These are phyloP conservation scores for Brachypteracias leptosomus DNA, from an alignment of 2,113 vertebrate species.

Conservation along the genomic window DNA sequence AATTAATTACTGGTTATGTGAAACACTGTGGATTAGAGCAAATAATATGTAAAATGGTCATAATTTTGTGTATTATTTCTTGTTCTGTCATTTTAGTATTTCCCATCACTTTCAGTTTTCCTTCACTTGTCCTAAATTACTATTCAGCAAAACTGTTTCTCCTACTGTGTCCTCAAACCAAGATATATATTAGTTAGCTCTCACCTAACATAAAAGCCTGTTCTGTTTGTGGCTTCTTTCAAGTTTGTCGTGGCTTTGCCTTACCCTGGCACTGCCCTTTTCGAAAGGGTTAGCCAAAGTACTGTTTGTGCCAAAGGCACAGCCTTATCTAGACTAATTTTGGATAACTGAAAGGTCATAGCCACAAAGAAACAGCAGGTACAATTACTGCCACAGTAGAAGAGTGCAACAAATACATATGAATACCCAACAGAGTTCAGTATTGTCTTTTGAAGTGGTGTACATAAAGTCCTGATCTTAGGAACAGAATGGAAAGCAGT, in stretches of 20 bases:
- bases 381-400: neutral
- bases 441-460: neutral
- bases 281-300: neutral
- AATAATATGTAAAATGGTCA: neutral
- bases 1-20: neutral
- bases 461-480: neutral
- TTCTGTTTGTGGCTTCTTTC: neutral
- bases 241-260: neutral
- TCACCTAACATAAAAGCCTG: neutral
- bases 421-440: neutral
- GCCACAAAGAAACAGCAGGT: slow-evolving; percentile 32
- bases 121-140: neutral
- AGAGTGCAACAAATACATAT: neutral
- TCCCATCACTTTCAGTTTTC: neutral
- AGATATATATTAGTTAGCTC: neutral
- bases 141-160: neutral
- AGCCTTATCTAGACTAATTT: neutral
- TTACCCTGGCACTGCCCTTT: slow-evolving; percentile 19
- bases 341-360: slow-evolving; percentile 41
- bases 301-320: slow-evolving; percentile 17
- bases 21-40: neutral
- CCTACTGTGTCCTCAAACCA: neutral
- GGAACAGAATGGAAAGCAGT: neutral
- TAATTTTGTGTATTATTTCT: neutral
- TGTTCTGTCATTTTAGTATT: neutral